Evolutionary conservation across 2,113 vertebrate genomes (phyloP), one percentile per base, ranked within the genome.

Genomic region (Carassius auratus): DNA sequence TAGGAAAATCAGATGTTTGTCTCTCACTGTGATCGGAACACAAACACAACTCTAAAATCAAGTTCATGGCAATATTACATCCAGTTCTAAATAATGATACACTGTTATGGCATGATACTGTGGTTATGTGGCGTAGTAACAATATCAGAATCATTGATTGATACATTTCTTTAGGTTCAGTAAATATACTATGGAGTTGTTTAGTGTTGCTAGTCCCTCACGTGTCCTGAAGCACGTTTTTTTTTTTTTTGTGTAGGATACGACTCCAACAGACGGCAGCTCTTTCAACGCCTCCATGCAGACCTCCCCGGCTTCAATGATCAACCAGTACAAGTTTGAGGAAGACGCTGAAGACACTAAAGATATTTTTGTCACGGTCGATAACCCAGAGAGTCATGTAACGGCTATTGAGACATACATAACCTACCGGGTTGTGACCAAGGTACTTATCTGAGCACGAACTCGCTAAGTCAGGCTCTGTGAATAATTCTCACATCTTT

Each of bases 341-440:
- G 97, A 84, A 84, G 95, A 93, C n/a, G 84, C 91, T 73, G 94
- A 42, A 42, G 38, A 96, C 83, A 64, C 92, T 88, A 96, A 95
- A 93, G 97, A 99, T 93, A 88, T 99, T 90, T 97, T 99, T 89
- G 92, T 99, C 91, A 96, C 94, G 0, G 97, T 99, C 0, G 98
- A 99, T 90, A 94, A 97, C 77, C 97, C 98, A 1, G 97, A 99
- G 94, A 98, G 97, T 90, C 96, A 98, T 1, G 93, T 99, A 84
- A 98, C 97, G 12, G 94, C 98, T 85, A 96, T 99, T n/a, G 98
- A 99, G 93, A 99, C 97, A 1, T 99, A 97, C 86, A 95, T 99
- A 89, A 97, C 96, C 9, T 99, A 99, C 87, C 95, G 97, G 88
- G 95, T 99, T 15, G 59, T 94, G 76, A 98, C 97, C 80, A 97